phyloP scores from a whole-genome alignment of 2,113 vertebrate species.

The Oenanthe oenanthe region DNA sequence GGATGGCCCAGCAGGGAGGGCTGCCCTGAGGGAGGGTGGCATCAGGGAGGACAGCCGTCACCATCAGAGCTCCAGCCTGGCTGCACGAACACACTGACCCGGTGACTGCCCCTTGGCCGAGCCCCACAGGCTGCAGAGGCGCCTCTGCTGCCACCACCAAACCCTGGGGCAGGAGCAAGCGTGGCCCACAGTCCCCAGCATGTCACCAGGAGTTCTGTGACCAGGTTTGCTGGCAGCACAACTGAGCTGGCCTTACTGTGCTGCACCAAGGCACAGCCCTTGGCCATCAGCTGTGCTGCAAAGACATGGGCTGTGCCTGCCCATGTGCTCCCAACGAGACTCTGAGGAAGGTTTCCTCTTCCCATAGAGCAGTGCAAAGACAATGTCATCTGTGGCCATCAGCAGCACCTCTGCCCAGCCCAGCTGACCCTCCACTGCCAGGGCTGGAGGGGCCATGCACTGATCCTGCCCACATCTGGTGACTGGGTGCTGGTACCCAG shows the following conservation, averaged over 20 bases:
- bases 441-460: background rate
- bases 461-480: accelerated
- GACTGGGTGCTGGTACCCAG: background rate
- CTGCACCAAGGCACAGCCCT: background rate
- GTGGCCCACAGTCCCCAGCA: accelerated
- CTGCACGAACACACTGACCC: background rate
- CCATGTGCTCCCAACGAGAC: background rate
- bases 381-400: accelerated
- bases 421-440: background rate
- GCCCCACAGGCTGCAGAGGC: background rate
- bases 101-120: background rate
- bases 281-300: background rate
- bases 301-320: background rate
- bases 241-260: background rate
- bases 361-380: background rate
- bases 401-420: background rate
- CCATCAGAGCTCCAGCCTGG: accelerated
- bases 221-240: background rate
- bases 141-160: background rate
- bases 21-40: background rate
- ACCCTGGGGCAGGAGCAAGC: background rate
- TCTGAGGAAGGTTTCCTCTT: background rate
- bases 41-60: accelerated
- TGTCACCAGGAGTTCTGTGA: background rate
- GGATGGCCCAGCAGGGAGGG: background rate